These are phyloP conservation scores for Seladonia tumulorum DNA, from an alignment of 2,888 invertebrate species.

Conservation along the genomic window DNA sequence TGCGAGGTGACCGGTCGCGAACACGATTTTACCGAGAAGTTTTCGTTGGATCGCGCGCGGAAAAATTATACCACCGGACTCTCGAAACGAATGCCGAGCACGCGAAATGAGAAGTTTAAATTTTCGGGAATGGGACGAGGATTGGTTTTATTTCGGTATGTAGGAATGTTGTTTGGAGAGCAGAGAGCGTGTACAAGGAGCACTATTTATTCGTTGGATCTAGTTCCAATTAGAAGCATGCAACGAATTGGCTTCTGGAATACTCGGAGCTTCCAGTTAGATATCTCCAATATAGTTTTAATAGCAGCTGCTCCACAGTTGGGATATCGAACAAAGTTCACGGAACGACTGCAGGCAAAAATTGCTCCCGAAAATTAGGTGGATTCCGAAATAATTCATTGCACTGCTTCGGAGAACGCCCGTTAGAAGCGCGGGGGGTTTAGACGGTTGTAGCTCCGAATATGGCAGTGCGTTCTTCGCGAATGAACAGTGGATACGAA, in stretches of 20 bases:
- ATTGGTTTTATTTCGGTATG: neutral
- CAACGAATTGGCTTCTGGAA: neutral
- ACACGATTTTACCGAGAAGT: conserved; percentile 45
- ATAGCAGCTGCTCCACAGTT: neutral
- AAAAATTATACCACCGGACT: conserved; percentile 60
- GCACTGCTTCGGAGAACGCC: neutral
- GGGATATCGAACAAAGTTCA: neutral
- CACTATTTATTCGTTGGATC: neutral
- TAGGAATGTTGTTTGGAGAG: neutral
- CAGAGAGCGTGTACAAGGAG: neutral
- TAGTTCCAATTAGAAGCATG: neutral
- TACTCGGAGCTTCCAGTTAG: neutral
- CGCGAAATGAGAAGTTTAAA: neutral
- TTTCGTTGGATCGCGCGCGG: conserved; percentile 19
- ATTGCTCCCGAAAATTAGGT: neutral
- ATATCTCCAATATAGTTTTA: neutral
- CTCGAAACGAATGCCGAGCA: conserved; percentile 59
- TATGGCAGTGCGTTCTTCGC: too few species aligned
- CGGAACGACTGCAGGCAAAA: neutral
- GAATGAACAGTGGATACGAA: neutral
- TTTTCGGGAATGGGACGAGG: neutral
- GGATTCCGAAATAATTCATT: neutral
- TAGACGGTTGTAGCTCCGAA: neutral
- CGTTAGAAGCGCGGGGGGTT: neutral
- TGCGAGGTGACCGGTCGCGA: conserved; percentile 17